These are phyloP conservation scores for Dysdera silvatica DNA, from an alignment of 1,140 invertebrate species.

Conservation along the genomic window DNA sequence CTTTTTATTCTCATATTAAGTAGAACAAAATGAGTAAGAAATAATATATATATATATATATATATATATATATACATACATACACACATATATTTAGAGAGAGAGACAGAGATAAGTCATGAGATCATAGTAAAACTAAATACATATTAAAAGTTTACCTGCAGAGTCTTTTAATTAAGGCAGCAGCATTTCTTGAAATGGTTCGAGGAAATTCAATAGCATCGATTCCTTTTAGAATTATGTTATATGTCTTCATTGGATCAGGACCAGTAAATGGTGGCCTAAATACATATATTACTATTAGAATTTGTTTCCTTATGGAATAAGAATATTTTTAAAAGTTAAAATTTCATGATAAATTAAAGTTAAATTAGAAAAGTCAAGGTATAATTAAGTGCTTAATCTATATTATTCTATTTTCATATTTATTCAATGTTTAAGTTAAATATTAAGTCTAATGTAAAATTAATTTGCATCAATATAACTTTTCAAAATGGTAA, in stretches of 20 bases:
- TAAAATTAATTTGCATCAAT: too few relatives aligned
- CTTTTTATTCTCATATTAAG: too few relatives aligned
- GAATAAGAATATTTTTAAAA: too few relatives aligned
- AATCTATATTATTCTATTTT: neutral
- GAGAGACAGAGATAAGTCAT: too few relatives aligned
- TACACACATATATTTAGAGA: neutral
- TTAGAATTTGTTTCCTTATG: too few relatives aligned
- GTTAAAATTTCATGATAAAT: neutral
- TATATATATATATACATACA: neutral
- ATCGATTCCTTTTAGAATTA: constrained; percentile 97
- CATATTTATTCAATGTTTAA: neutral
- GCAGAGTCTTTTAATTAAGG: constrained; percentile 95
- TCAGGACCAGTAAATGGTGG: constrained; percentile 93
- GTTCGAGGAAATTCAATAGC: constrained; percentile 91
- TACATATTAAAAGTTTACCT: constrained; percentile 9
- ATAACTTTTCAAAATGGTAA: too few relatives aligned
- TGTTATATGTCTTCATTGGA: constrained; percentile 99
- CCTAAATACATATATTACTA: constrained; percentile 27
- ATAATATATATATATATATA: too few relatives aligned
- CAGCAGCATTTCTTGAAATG: constrained; percentile 84
- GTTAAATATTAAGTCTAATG: neutral
- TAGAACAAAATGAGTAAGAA: too few relatives aligned
- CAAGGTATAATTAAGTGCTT: neutral
- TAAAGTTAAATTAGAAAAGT: neutral
- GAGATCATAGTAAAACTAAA: too few relatives aligned